A percentile compares a stretch with the other conserved stretches of the same genome.
phyloP scores from a whole-genome alignment of 2,113 vertebrate species.

The Phodopus roborovskii region DNA sequence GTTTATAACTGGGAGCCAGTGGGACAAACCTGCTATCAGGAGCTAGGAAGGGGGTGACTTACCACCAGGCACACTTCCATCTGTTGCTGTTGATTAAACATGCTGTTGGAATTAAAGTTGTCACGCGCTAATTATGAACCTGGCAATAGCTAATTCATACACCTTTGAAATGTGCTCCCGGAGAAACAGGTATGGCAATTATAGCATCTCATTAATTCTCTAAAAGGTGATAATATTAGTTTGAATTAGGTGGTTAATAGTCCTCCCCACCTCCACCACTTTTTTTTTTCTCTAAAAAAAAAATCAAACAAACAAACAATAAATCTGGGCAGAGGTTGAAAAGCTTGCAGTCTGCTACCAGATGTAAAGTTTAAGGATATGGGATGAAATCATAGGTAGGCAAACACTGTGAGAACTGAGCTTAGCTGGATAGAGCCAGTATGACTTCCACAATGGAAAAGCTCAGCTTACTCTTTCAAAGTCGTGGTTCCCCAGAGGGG shows the following conservation, averaged over 20 bases:
- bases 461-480: constrained; percentile 57
- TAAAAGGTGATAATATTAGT: constrained; percentile 66
- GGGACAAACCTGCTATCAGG: background rate
- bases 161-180: constrained; percentile 69
- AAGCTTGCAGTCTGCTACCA: constrained; percentile 21
- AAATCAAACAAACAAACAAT: too few species aligned
- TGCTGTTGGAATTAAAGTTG: constrained; percentile 66
- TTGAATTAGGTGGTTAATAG: constrained; percentile 52
- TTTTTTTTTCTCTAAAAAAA: constrained; percentile 1
- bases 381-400: constrained; percentile 41
- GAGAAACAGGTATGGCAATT: constrained; percentile 67
- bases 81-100: constrained; percentile 76
- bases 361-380: constrained; percentile 71
- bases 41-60: constrained; percentile 45
- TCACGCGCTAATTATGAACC: constrained; percentile 62
- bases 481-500: constrained; percentile 35
- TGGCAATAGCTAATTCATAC: constrained; percentile 48
- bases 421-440: constrained; percentile 45
- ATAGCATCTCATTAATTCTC: constrained; percentile 73
- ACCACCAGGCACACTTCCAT: background rate
- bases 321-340: background rate
- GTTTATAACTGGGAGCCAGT: constrained; percentile 57
- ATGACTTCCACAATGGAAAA: constrained; percentile 36
- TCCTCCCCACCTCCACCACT: background rate
- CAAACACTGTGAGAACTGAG: constrained; percentile 32